Base-by-base conservation (phyloP, 2,888 invertebrate species). In the Lepas anatifera region DNA sequence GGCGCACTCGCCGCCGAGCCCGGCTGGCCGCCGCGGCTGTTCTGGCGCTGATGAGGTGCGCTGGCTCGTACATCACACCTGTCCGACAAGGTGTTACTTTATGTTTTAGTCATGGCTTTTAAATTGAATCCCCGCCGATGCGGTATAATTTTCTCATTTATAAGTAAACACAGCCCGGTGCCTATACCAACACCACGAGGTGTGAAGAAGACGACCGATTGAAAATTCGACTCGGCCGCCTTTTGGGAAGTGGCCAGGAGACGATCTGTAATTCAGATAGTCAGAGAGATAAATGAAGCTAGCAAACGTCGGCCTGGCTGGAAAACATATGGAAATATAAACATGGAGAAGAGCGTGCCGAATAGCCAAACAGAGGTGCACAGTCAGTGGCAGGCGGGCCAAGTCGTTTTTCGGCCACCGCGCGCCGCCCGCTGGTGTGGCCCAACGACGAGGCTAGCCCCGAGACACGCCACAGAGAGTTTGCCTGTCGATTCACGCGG, bases 61-160 rank as follows among this genome's bases (percentile, higher is more conserved):
- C 13, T 22, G 2, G 58, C 58, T 58, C 58, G 58, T 58, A 29
- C 58, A 32, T 58, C 58, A 58, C 58, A 18, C 32, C 58, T 18
- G 32, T 18, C 58, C 29, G 29, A 13, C 58, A 4, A 58, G 58
- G 58, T 58, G 58, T 58, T 58, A 58, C 58, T 58, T 48, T 58
- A 58, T 58, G 58, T 58, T 58, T 58, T 58, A 58, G 58, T 58
- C 58, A 58, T 58, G 58, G 58, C 58, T 58, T 58, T 58, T 58
- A 58, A 58, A 58, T 58, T 58, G 58, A 58, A 58, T 58, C 58
- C 58, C 58, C 58, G 58, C 58, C 58, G 58, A 29, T 22, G 18
- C 58, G 58, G 58, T 58, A 58, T 58, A 58, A 58, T 58, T 58
- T 27, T 58, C 58, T 58, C 58, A 58, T 58, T 58, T 58, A 58